A percentile compares a stretch with the other conserved stretches of the same genome.
phyloP scores from a whole-genome alignment of 2,888 invertebrate species.

The Mythimna vitellina region DNA sequence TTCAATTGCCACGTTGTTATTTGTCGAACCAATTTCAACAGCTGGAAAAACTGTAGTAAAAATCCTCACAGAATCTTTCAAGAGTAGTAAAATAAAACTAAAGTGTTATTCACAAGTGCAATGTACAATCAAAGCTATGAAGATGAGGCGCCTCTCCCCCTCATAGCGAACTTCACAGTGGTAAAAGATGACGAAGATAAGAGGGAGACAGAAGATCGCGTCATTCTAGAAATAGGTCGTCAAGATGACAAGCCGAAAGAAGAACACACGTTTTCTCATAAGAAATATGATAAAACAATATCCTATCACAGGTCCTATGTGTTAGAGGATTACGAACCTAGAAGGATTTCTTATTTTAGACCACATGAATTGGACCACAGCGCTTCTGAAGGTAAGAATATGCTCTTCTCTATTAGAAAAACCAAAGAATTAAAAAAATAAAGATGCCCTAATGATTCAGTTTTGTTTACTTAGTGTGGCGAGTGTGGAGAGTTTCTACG shows the following conservation, averaged over 20 bases:
- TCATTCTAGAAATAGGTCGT: conserved; percentile 88
- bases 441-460: neutral
- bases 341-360: conserved; percentile 80
- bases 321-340: conserved; percentile 85
- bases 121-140: conserved; percentile 85
- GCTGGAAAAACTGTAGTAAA: neutral
- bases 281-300: conserved; percentile 89
- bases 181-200: conserved; percentile 83
- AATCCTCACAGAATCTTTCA: neutral
- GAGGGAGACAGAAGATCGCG: conserved; percentile 81
- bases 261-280: conserved; percentile 87
- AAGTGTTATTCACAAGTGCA: conserved; percentile 11
- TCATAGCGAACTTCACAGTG: conserved; percentile 84
- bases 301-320: conserved; percentile 87
- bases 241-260: conserved; percentile 86
- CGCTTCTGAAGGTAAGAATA: conserved; percentile 76
- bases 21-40: neutral
- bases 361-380: conserved; percentile 82
- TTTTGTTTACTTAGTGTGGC: neutral
- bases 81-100: neutral
- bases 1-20: conserved; percentile 27
- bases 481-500: neutral
- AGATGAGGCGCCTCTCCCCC: conserved; percentile 82
- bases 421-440: neutral
- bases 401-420: neutral